Evolutionary conservation across 2,113 vertebrate genomes (phyloP).

Genomic region (Tursiops truncatus): DNA sequence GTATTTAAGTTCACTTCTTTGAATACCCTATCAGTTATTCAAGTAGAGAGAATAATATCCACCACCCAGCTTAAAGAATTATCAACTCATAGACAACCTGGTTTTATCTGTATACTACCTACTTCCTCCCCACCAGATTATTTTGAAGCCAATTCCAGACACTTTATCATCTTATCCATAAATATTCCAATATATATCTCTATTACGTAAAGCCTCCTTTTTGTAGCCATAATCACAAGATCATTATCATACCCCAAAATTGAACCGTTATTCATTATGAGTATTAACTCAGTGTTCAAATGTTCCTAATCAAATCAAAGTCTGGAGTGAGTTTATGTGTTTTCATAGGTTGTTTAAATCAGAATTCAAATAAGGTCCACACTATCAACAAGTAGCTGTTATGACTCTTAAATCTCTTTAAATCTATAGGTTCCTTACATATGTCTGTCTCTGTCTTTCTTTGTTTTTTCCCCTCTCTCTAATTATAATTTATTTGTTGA

Average conservation of each 20-base stretch:
- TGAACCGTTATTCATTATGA: not conserved
- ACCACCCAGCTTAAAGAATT: not conserved
- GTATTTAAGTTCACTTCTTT: slow-evolving; percentile 30
- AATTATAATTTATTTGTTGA: not conserved
- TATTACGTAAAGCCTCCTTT: slow-evolving; percentile 2
- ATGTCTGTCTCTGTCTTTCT: not conserved
- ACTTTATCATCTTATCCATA: slow-evolving; percentile 35
- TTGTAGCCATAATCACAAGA: not conserved
- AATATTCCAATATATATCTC: slow-evolving; percentile 22
- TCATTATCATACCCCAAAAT: not conserved
- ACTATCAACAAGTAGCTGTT: not conserved
- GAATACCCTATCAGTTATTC: not conserved
- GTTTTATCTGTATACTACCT: not conserved
- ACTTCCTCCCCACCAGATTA: slow-evolving; percentile 2
- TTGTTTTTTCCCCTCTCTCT: not conserved
- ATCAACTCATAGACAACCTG: not conserved
- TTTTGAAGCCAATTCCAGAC: not conserved
- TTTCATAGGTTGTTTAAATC: slow-evolving; percentile 24
- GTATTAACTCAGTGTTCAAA: slow-evolving; percentile 2
- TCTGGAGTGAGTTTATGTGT: not conserved
- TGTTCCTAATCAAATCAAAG: slow-evolving; percentile 5
- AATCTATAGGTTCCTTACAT: not conserved
- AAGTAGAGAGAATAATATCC: not conserved
- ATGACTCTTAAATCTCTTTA: not conserved
- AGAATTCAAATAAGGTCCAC: not conserved